Base-by-base conservation (phyloP, 2,888 invertebrate species). In the Ferdinandea cuprea region DNA sequence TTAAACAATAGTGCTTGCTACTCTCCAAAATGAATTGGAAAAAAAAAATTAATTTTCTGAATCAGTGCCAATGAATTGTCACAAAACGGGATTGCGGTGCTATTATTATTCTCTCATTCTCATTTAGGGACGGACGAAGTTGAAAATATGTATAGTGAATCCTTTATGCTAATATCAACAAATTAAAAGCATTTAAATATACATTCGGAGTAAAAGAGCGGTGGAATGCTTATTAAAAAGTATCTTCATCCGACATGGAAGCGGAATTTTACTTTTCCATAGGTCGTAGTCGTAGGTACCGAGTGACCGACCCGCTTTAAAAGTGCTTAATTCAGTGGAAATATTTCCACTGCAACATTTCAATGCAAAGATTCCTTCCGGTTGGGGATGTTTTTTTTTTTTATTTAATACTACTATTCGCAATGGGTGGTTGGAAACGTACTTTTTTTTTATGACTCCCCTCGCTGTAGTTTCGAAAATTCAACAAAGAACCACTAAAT, bases 111-210 rank as follows among this genome's bases (percentile, higher is more conserved):
- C 42, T 25, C 46, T 40, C 46, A 42, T 17, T 17, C 17, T 35
- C 54, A 71, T 42, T 54, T 1, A 7, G n/a, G n/a, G n/a, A n/a
- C n/a, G n/a, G 13, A 4, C 8, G 54, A 54, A 54, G 40, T 30
- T 2, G 46, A 48, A 37, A 48, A 30, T 44, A 11, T 21, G 13
- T 7, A 11, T 30, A 58, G 2, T 30, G 63, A 58, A 59, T 56
- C 76, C 56, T 58, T 80, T 74, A 80, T 74, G 74, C 56, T 74
- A 80, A 80, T 80, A 63, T 58, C 50, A 74, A 63, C 69, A 69
- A 81, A 81, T 71, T 69, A 76, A 63, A 32, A 52, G 44, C 65
- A 28, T 65, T 69, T 52, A 48, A 58, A 56, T 74, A 17, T 25
- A 32, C 48, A 48, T 69, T 40, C 21, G 13, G 15, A 19, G 19